A percentile compares a stretch with the other conserved stretches of the same genome.
Conservation (phyloP, 2,113 vertebrate genomes). For the Glareola pratincola region DNA sequence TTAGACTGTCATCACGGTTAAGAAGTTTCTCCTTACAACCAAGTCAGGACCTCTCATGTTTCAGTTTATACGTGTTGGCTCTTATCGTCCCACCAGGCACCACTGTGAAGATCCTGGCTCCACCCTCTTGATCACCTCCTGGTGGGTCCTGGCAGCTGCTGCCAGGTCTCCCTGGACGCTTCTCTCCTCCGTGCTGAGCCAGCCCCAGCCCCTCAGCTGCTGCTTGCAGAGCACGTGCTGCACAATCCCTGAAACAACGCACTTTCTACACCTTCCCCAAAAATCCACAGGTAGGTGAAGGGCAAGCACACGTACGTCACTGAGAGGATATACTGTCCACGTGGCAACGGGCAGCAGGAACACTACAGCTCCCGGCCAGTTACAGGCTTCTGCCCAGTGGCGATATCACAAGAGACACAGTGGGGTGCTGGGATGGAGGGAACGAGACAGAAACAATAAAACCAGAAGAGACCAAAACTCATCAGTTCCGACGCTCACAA, state of each 20-base stretch:
- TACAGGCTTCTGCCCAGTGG: neutral
- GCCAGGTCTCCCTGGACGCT: neutral
- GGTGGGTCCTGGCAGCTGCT: neutral
- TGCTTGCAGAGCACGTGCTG: neutral
- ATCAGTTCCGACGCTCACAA: neutral
- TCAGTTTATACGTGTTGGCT: neutral
- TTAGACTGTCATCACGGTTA: neutral
- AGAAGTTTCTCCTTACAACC: neutral
- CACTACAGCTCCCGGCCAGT: neutral
- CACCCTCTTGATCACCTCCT: neutral
- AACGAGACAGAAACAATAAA: neutral
- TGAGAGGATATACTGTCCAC: too few relatives aligned
- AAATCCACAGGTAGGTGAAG: neutral
- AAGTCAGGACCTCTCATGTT: neutral
- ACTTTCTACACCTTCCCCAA: neutral
- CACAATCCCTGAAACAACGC: neutral
- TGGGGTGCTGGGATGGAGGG: neutral
- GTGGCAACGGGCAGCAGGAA: neutral
- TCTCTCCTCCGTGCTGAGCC: neutral
- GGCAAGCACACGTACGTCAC: neutral
- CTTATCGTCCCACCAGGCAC: neutral
- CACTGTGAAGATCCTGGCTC: neutral
- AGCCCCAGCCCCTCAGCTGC: neutral
- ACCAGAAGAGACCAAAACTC: neutral
- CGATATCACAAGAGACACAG: accelerated